Evolutionary conservation across 2,888 invertebrate species (phyloP), one percentile per base, ranked within the genome.

Genomic region (Panzeria rudis): DNA sequence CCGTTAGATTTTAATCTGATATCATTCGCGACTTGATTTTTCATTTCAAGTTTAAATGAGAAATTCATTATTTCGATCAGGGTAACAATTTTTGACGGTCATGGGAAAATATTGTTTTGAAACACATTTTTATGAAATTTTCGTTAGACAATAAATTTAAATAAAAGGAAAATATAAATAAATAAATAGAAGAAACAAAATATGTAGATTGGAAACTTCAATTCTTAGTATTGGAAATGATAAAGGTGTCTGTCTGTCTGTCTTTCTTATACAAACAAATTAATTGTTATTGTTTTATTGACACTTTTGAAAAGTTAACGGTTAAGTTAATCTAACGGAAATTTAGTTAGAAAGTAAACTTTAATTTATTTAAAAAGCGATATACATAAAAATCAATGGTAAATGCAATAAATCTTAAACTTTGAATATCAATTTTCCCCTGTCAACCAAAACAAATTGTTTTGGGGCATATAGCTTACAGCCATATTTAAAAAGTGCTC

Each of bases 1-100:
- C 52, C 76, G 50, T 81, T 85, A 73, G 81, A 85, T 85, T 73
- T 78, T 62, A 69, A 85, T 85, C 84, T 84, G 61, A 68, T 77
- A 73, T 77, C 84, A 81, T 62, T 81, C 62, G 73, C 72, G 64
- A 71, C 76, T 80, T 77, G 71, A 80, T 80, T 80, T 77, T 69
- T 23, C 29, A 35, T 54, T 62, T 52, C 25, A 61, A 52, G 17
- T 68, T 50, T 38, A 35, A 44, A 59, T 4, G 0, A 29, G 23
- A 64, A 52, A 15, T 41, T 41, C n/a, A n/a, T 25, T 41, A 23
- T 32, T 23, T 47, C 25, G 25, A 64, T 44, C 76, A 47, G 82
- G 82, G 82, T 71, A 71, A 54, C 20, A 66, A 44, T 52, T 68
- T 66, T 77, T 69, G 69, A 81, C 69, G 84, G 61, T 62, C 81